Conservation (phyloP, 1,140 invertebrate species). For the Anastatus disparis region DNA sequence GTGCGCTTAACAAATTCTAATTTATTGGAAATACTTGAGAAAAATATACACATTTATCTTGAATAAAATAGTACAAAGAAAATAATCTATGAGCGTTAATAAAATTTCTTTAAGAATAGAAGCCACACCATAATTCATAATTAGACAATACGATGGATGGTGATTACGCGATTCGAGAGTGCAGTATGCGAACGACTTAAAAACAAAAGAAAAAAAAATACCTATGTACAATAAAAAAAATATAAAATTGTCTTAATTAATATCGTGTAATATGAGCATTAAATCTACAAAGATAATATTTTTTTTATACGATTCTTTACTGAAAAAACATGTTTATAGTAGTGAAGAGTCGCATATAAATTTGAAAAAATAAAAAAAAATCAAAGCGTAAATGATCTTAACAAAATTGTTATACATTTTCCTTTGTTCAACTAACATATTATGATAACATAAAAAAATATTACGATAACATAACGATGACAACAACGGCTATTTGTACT, state of each 20-base stretch:
- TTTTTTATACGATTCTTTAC: no score
- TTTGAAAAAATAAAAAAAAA: no score
- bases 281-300: conserved; percentile 22
- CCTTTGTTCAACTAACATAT: conserved; percentile 10
- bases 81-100: background rate
- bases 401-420: no score
- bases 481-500: background rate
- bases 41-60: no score
- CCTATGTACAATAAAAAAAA: background rate
- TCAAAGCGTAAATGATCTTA: no score
- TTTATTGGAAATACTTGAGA: no score
- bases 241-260: conserved; percentile 29
- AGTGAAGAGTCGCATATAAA: no score
- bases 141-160: background rate
- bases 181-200: background rate
- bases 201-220: no score
- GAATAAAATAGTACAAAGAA: no score
- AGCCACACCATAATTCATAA: background rate
- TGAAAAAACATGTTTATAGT: no score
- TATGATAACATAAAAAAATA: background rate
- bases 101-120: background rate
- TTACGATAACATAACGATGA: conserved; percentile 7
- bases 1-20: no score
- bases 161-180: no score
- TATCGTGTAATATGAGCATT: conserved; percentile 16